Evolutionary conservation across 1,140 invertebrate genomes (phyloP), one percentile per base, ranked within the genome.

Genomic region (Drosophila fuyamai): DNA sequence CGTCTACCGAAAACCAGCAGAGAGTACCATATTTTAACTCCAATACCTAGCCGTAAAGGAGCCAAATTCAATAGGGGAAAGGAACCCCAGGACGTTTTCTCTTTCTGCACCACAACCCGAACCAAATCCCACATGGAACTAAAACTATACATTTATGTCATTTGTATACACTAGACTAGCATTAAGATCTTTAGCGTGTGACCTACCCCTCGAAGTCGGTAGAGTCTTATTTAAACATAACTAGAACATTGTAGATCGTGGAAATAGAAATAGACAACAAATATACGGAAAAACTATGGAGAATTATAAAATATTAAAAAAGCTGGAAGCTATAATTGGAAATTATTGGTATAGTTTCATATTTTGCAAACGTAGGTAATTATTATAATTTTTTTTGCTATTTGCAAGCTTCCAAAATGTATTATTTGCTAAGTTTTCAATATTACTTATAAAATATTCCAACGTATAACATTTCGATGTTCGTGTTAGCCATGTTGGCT

Each of bases 1-100:
- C 50, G 55, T 80, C 0, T 92, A 92, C 68, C 55, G 66, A 6
- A 79, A 59, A 40, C 91, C 90, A 10, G 58, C 63, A 0, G 78
- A 89, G 5, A 43, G 7, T 23, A 41, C 27, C 14, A 66, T 13
- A 27, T 27, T 29, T 23, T 14, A 57, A 9, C 5, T 16, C 27
- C 35, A 29, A 27, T n/a, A 14, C 4, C 27, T 8, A 46, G 18
- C 18, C 18, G 44, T 18, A 10, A 1, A 9, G 47, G 13, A 4
- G 6, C 8, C 7, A 32, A 32, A 8, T 32, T 32, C 6, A 2
- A 32, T 8, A 7, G 29, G 29, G 29, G 6, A 32, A 2, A 32
- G 7, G 29, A 32, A 38, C 9, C 38, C 38, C 13, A 40, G 8
- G 9, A 35, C 1, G 0, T 14, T 8, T 14, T 5, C 8, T 14